Evolutionary conservation across 2,797 vertebrate genomes (phyloP), one percentile per base, ranked within the genome.

Genomic region (Sebastes melanostomus): DNA sequence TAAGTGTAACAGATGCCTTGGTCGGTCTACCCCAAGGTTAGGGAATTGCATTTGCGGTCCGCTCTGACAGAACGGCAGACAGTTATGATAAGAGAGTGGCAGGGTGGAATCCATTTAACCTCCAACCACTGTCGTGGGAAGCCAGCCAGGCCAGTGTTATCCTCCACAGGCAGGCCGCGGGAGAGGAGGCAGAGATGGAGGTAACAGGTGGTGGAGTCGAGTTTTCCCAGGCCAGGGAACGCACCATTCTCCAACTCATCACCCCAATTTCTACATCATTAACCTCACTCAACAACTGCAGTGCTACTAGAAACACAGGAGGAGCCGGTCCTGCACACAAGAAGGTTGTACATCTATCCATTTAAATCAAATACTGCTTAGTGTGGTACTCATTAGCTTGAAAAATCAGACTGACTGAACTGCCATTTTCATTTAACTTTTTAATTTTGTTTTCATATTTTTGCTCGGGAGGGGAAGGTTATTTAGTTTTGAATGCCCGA

Each of bases 51-150:
- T 94, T 93, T 94, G 85, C 73, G 81, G 88, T 89, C 78, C 73
- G 81, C 77, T 82, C 85, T 93, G 90, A 92, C 91, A 94, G 91
- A 93, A 88, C 79, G 79, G 87, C 70, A 89, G 87, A 90, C 83
- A 90, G 88, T 94, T 94, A 93, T 93, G 92, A 94, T 94, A 94
- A 94, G 89, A 93, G 88, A 91, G 92, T 71, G 79, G 88, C 77
- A 80, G 85, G 80, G 82, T 87, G 75, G 80, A 94, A 94, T 94
- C 88, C 89, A 92, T 95, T 94, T 94, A 93, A 90, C 91, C 92
- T 89, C 75, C 74, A 86, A 80, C 78, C 77, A 66, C 85, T 86
- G 81, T 76, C 61, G 78, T 5, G 22, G 86, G 83, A 78, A 82
- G 73, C 68, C 60, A 59, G 72, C 78, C 68, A 76, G 76, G 34